Conservation (phyloP, 2,888 invertebrate genomes). For the Stenurella melanura region DNA sequence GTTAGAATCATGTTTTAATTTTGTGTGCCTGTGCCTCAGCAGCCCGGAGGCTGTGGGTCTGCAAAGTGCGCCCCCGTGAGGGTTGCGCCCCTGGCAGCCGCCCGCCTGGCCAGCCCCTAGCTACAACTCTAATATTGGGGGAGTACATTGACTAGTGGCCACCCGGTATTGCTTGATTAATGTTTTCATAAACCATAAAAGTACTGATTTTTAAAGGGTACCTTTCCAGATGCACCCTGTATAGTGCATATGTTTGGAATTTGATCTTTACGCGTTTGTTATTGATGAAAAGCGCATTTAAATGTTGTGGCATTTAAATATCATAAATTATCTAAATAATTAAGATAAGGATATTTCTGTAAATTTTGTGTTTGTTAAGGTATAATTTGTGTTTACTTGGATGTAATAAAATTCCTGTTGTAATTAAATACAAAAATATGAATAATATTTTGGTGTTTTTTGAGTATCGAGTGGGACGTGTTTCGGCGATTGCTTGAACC, state of each 20-base stretch:
- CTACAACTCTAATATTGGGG: no score
- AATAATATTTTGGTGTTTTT: conserved; percentile 37
- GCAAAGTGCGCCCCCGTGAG: no score
- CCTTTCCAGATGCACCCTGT: neutral
- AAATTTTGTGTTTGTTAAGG: neutral
- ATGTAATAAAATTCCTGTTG: conserved; percentile 5
- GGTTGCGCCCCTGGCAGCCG: no score
- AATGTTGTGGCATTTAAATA: no score
- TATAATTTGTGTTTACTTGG: neutral
- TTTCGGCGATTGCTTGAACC: conserved; percentile 50
- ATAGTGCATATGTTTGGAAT: neutral
- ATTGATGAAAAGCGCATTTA: neutral
- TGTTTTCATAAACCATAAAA: no score
- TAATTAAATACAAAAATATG: conserved; percentile 26
- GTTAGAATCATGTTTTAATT: no score
- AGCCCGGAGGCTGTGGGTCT: no score
- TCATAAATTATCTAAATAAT: neutral
- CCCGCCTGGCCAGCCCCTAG: no score
- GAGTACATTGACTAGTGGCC: no score
- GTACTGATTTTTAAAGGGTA: neutral
- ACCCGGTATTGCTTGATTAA: no score
- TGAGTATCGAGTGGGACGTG: conserved; percentile 31
- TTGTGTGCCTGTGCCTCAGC: no score
- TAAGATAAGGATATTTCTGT: conserved; percentile 1
- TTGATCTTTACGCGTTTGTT: conserved; percentile 1